phyloP scores from a whole-genome alignment of 2,113 vertebrate genomes.

The Dendrocopos noguchii region DNA sequence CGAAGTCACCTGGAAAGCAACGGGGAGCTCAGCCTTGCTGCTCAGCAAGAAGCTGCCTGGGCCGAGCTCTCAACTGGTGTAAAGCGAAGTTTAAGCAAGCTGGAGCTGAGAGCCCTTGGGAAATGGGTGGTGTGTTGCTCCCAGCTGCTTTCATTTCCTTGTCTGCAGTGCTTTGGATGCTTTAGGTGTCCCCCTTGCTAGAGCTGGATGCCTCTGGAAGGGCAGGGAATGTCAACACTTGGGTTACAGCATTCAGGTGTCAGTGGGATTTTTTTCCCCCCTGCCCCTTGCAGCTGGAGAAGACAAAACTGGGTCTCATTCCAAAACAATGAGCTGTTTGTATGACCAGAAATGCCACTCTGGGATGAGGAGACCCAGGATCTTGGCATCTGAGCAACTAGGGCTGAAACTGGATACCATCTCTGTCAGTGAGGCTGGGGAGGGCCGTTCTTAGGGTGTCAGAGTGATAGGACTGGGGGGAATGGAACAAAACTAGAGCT shows the following conservation, averaged over 20 bases:
- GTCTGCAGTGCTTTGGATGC: background rate
- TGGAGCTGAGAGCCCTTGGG: background rate
- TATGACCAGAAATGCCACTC: background rate
- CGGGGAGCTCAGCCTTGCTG: background rate
- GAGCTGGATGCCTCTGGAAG: background rate
- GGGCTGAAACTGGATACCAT: background rate
- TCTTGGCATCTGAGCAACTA: background rate
- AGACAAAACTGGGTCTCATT: background rate
- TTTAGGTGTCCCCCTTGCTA: background rate
- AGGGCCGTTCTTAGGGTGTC: no score
- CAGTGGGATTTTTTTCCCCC: background rate
- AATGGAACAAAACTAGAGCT: no score
- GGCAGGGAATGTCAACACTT: background rate
- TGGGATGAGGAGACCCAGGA: background rate
- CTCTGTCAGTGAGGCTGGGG: background rate
- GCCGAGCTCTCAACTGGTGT: background rate
- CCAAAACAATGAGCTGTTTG: background rate
- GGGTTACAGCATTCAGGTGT: background rate
- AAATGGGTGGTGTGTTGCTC: background rate
- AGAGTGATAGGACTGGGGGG: no score
- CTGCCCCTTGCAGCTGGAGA: background rate
- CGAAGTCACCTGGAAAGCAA: slow-evolving; percentile 10
- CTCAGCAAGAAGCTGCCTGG: background rate
- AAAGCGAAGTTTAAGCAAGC: background rate
- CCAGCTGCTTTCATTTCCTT: background rate